phyloP scores from a whole-genome alignment of 2,888 invertebrate species.

The Tipula confusa region DNA sequence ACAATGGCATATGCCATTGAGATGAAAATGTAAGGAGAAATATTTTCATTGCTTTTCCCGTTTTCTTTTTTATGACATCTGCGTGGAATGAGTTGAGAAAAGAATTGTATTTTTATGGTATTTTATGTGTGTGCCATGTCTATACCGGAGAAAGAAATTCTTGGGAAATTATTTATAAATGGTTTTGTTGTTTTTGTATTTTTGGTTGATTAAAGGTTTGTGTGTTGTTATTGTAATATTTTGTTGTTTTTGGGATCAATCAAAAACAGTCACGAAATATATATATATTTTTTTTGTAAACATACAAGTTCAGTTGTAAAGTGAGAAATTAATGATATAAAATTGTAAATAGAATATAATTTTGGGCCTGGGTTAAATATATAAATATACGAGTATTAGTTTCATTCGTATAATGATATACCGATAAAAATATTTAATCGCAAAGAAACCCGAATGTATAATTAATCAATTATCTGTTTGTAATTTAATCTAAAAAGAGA shows the following conservation, averaged over 20 bases:
- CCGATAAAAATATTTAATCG: background rate
- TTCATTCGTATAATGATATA: background rate
- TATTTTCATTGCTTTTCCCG: background rate
- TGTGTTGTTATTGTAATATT: background rate
- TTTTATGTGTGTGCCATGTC: background rate
- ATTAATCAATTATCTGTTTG: background rate
- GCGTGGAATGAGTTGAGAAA: background rate
- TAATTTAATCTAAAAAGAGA: too few species aligned
- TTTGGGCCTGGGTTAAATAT: background rate
- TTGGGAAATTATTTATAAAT: background rate
- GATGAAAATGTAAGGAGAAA: background rate
- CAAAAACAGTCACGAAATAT: conserved; percentile 3
- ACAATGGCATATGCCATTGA: conserved; percentile 12
- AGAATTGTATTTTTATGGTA: background rate
- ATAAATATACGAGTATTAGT: too few species aligned
- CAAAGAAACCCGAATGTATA: background rate
- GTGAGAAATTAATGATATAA: background rate
- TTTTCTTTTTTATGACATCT: background rate
- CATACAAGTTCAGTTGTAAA: background rate
- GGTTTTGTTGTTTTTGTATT: background rate
- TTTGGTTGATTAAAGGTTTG: background rate
- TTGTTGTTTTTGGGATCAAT: background rate
- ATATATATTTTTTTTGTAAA: too few species aligned
- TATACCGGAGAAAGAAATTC: background rate
- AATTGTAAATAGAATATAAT: background rate